A percentile compares a stretch with the other conserved stretches of the same genome.
Conservation (phyloP, 2,797 vertebrate genomes). For the Denticeps clupeoides region DNA sequence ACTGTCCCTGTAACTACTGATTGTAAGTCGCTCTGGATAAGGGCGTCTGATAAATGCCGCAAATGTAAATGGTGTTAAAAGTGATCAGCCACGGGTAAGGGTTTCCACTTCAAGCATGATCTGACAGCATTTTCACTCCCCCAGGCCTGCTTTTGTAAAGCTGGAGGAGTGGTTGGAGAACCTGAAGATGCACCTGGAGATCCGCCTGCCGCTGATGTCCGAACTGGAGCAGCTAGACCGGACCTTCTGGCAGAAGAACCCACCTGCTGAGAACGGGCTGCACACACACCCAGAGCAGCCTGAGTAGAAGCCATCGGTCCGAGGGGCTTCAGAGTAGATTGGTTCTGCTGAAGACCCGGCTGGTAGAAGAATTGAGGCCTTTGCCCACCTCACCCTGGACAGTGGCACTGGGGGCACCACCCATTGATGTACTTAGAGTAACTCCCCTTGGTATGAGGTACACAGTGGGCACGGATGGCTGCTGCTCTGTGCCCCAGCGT, state of each 20-base stretch:
- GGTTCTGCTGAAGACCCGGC: conserved; percentile 1
- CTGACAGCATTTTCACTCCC: neutral
- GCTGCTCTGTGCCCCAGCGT: neutral
- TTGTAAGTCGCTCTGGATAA: no score
- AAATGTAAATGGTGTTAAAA: no score
- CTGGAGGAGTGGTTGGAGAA: conserved; percentile 88
- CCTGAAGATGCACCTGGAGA: conserved; percentile 85
- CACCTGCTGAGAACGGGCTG: conserved; percentile 61
- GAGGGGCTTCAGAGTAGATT: neutral
- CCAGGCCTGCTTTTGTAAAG: conserved; percentile 78
- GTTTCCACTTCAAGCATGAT: neutral
- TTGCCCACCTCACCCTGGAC: neutral
- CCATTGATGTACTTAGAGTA: conserved; percentile 1
- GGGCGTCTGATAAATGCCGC: no score
- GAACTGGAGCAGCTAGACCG: conserved; percentile 80
- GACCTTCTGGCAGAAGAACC: conserved; percentile 73
- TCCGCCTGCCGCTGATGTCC: conserved; percentile 71
- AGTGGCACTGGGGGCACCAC: neutral
- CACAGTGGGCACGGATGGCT: conserved; percentile 3
- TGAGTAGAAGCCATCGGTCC: conserved; percentile 48
- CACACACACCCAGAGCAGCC: conserved; percentile 66
- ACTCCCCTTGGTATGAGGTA: conserved; percentile 6
- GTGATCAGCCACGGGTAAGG: no score
- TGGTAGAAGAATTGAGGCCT: neutral
- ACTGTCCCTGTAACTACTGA: no score